Base-by-base conservation (phyloP, 2,888 invertebrate species). In the Osmoderma eremita region DNA sequence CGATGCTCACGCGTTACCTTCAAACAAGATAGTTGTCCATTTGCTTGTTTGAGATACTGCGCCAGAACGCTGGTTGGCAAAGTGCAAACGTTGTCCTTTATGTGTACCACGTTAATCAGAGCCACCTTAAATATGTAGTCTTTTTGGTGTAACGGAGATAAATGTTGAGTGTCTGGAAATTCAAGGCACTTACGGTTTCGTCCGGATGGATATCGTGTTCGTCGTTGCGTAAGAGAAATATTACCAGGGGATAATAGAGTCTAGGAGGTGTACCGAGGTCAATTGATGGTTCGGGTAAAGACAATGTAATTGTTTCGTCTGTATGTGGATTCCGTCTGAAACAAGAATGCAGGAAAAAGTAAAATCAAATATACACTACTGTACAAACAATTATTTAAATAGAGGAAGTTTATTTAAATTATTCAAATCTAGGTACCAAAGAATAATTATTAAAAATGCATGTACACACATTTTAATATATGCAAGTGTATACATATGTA, bases 21-120 rank as follows among this genome's bases (percentile, higher is more conserved):
- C 72, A 94, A 86, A 80, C 91, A 92, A 68, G 92, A 92, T 67
- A 93, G 84, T 77, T 92, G 91, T 45, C 93, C 93, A 76, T 91
- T 91, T 53, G 91, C 91, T 82, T 93, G 93, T 80, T 94, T 94
- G 69, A 94, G 84, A 82, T 93, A 94, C 83, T 94, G 94, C 51
- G 92, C 91, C 73, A 94, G 86, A 76, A 94, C 88, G 75, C 92
- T 91, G 74, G 94, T 93, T 56, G 91, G 91, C 74, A 93, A 83
- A 39, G 90, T 88, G 81, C 93, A 93, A 69, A 91, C 88, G 45
- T 90, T 88, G 83, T 94, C 94, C 77, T 90, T 88, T 70, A 95
- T 90, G 81, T 94, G 95, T 12, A 94, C 88, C 58, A 94, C 90
- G 76, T 90, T 92, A 74, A 94, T 89, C 74, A 93, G 83, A 69